Conservation (phyloP, 92 coral and sea anemone species). For the Blastomussa wellsi region DNA sequence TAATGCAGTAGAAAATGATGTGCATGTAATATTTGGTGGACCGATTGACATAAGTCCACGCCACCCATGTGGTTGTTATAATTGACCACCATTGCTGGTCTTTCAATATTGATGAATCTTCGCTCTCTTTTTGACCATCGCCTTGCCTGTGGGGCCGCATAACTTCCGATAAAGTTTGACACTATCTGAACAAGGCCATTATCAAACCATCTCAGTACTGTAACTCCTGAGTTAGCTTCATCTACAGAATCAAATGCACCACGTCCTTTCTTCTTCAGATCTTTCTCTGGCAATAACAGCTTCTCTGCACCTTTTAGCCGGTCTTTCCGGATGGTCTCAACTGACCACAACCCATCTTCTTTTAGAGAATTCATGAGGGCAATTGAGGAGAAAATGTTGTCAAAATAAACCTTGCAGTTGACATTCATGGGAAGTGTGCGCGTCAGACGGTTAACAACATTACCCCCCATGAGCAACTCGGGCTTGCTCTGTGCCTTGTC, state of each 20-base stretch:
- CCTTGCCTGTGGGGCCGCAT: slow-evolving; percentile 21
- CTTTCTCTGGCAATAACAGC: slow-evolving; percentile 31
- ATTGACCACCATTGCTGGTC: no score
- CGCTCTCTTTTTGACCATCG: slow-evolving; percentile 27
- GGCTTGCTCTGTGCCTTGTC: slow-evolving; percentile 17
- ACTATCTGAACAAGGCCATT: slow-evolving; percentile 39
- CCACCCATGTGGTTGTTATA: no score
- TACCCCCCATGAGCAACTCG: slow-evolving; percentile 18
- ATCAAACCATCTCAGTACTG: slow-evolving; percentile 37
- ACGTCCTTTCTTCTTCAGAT: slow-evolving; percentile 46
- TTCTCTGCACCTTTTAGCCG: no score
- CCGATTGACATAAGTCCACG: no score
- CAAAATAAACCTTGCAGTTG: slow-evolving; percentile 8
- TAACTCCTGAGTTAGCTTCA: slow-evolving; percentile 33
- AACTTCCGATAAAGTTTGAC: slow-evolving; percentile 37
- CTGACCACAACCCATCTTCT: slow-evolving; percentile 19
- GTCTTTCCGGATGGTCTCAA: slow-evolving; percentile 15
- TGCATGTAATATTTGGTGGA: no score
- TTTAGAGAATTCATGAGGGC: neutral
- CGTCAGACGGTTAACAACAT: slow-evolving; percentile 7
- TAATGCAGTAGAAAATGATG: neutral
- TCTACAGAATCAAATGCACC: slow-evolving; percentile 33
- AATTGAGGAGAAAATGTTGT: slow-evolving; percentile 2
- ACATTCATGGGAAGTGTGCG: slow-evolving; percentile 19
- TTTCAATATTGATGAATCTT: no score